Evolutionary conservation across 2,797 vertebrate species (phyloP), one percentile per base, ranked within the genome.

Genomic region (Spea hammondii): DNA sequence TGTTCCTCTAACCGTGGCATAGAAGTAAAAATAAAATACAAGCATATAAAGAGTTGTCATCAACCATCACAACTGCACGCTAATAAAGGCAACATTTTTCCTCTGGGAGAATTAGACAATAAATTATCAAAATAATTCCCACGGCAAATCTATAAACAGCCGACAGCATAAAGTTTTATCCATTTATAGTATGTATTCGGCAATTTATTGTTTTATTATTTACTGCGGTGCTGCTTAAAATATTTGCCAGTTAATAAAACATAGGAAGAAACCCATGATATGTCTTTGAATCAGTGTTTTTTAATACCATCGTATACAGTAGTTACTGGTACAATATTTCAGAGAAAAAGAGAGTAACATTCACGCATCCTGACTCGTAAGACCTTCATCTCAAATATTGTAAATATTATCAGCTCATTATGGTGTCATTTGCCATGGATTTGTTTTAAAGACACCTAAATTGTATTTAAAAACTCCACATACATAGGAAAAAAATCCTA

Each of bases 61-160:
- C 49, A 69, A 17, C 8, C 4, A 49, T 67, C 46, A 65, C 32
- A n/a, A 11, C 46, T n/a, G 5, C 64, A 69, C 51, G 11, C 67
- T 69, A 69, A 69, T 68, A 68, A 68, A 68, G 45, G 65, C 46
- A 68, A 68, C 1, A 47, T 14, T 59, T 68, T 68, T n/a, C 65
- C 13, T 11, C 9, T 2, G 65, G 65, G 47, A 49, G 49, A 5
- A n/a, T 68, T n/a, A 49, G 45, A 7, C 9, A 68, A 48, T 48
- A 68, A 49, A 47, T 68, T 50, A 68, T 68, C 65, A 45, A 68
- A 6, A 13, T 32, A 32, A 47, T 68, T 68, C 46, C 65, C 65
- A 68, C 11, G n/a, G 47, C 65, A 68, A 48, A 68, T 6, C 4
- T 14, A 68, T 49, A 68, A n/a, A 48, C 46, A 48, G 13, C 9